phyloP scores from a whole-genome alignment of 2,113 vertebrate genomes.

The Anoplopoma fimbria region DNA sequence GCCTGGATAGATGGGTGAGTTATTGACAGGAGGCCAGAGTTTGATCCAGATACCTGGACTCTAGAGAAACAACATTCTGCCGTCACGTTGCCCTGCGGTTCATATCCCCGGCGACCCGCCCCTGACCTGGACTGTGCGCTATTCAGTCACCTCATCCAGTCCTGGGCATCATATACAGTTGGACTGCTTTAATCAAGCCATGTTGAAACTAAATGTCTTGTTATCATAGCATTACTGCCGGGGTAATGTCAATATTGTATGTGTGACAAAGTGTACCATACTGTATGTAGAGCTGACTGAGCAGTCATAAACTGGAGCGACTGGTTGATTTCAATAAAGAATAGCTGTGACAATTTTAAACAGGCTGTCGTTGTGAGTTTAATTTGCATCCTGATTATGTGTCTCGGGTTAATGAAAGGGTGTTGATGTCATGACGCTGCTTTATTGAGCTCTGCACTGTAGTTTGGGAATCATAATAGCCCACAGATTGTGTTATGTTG shows the following conservation, averaged over 20 bases:
- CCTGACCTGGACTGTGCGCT: neutral
- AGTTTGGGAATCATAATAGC: conserved; percentile 11
- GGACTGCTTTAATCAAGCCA: conserved; percentile 78
- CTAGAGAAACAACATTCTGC: conserved; percentile 27
- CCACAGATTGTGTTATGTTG: conserved; percentile 25
- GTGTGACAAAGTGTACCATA: conserved; percentile 71
- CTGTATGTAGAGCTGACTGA: conserved; percentile 70
- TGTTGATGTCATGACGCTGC: neutral
- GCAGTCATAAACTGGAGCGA: conserved; percentile 51
- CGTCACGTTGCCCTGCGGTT: conserved; percentile 32
- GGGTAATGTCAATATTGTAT: conserved; percentile 73
- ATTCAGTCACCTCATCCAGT: conserved; percentile 20
- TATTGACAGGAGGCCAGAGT: conserved; percentile 16
- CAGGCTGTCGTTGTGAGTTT: neutral
- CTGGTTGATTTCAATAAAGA: conserved; percentile 77
- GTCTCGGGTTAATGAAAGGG: conserved; percentile 8
- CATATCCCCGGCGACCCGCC: neutral
- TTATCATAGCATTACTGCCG: conserved; percentile 63
- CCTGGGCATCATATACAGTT: conserved; percentile 34
- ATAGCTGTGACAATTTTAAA: conserved; percentile 78
- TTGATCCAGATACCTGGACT: conserved; percentile 8
- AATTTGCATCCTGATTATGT: conserved; percentile 9
- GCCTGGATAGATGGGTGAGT: neutral
- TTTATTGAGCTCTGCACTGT: conserved; percentile 21
- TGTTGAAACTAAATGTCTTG: conserved; percentile 69